A percentile compares a stretch with the other conserved stretches of the same genome.
Conservation (phyloP, 2,797 vertebrate species). For the Bradypodion ventrale region DNA sequence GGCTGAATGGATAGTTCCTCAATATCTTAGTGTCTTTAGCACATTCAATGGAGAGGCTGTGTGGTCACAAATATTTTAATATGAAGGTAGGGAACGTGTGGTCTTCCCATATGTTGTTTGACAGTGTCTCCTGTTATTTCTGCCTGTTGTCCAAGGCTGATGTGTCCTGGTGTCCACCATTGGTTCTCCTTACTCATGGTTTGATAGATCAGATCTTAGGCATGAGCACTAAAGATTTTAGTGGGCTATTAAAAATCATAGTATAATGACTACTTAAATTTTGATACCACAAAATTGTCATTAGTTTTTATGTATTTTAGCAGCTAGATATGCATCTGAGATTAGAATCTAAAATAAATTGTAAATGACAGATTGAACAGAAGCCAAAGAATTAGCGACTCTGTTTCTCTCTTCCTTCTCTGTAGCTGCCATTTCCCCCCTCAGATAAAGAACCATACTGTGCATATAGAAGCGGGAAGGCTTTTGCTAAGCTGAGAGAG, state of each 20-base stretch:
- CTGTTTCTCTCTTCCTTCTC: background rate
- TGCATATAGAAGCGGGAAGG: background rate
- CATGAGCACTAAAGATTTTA: background rate
- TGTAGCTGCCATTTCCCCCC: background rate
- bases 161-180: background rate
- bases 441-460: background rate
- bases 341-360: constrained; percentile 5
- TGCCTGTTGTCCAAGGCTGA: background rate
- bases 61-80: background rate
- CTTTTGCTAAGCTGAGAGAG: background rate
- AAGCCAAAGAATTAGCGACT: background rate
- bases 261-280: background rate
- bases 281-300: background rate
- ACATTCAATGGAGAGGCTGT: background rate
- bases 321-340: background rate
- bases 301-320: background rate
- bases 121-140: background rate
- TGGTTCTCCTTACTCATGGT: background rate
- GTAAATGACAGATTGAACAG: background rate
- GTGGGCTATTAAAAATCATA: background rate
- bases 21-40: background rate
- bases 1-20: background rate
- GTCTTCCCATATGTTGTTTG: background rate
- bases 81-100: background rate
- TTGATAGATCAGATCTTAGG: background rate